A percentile compares a stretch with the other conserved stretches of the same genome.
These are phyloP conservation scores for Alca torda DNA, from an alignment of 2,797 vertebrate genomes.

Conservation along the genomic window DNA sequence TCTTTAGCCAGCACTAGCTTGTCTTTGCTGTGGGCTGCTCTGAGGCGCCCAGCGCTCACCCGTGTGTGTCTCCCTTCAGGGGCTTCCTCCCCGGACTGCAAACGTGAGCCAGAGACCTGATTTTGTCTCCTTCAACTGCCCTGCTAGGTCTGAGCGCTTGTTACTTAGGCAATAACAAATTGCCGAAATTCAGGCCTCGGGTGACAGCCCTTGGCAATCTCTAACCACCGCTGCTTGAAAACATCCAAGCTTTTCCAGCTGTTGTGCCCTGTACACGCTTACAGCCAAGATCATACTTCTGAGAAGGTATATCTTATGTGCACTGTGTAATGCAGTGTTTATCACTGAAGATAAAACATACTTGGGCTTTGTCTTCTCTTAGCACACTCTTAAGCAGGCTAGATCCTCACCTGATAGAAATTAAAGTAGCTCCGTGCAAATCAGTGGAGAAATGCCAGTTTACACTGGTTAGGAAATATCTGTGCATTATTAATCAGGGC, in stretches of 20 bases:
- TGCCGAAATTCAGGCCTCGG: neutral
- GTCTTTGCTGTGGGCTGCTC: neutral
- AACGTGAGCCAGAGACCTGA: neutral
- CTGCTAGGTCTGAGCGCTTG: neutral
- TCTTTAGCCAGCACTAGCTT: neutral
- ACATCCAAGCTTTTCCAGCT: neutral
- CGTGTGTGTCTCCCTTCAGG: neutral
- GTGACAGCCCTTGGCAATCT: neutral
- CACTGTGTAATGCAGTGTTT: neutral
- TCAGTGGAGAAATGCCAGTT: conserved; percentile 10
- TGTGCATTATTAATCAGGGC: conserved; percentile 4
- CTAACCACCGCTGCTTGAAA: neutral
- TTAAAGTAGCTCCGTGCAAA: neutral
- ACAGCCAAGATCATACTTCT: neutral
- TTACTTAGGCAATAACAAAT: neutral
- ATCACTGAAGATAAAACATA: neutral
- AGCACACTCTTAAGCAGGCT: neutral
- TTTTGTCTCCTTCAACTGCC: neutral
- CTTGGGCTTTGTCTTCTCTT: conserved; percentile 22
- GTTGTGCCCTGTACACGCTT: neutral
- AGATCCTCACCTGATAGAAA: conserved; percentile 16
- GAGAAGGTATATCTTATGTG: neutral
- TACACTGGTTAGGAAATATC: conserved; percentile 20
- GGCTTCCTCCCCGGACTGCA: neutral
- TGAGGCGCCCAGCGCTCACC: neutral